phyloP scores from a whole-genome alignment of 2,888 invertebrate genomes.

The Drosophila robusta region DNA sequence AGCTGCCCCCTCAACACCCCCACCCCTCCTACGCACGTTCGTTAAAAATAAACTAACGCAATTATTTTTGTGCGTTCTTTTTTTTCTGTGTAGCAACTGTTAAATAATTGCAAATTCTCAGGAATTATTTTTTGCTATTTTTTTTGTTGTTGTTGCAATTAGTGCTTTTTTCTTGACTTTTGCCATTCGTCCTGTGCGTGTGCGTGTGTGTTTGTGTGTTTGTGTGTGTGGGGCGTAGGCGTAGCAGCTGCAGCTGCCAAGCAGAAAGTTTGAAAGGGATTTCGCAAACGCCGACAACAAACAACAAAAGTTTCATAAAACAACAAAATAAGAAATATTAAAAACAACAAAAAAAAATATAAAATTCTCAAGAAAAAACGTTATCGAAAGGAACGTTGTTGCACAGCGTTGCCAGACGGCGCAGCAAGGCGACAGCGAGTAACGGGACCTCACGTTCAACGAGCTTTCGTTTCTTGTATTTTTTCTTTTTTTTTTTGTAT shows the following conservation, averaged over 20 bases:
- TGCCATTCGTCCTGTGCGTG: neutral
- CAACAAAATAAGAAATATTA: neutral
- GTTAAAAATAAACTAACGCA: neutral
- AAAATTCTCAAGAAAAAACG: slow-evolving; percentile 9
- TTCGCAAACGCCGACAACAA: neutral
- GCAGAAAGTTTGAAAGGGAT: neutral
- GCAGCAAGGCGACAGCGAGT: slow-evolving; percentile 36
- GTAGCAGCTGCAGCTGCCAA: slow-evolving; percentile 12
- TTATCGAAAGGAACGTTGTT: slow-evolving; percentile 2
- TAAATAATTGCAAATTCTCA: neutral
- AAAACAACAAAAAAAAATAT: slow-evolving; percentile 5
- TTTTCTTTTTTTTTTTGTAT: neutral
- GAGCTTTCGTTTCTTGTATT: slow-evolving; percentile 21
- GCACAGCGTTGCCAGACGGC: slow-evolving; percentile 49
- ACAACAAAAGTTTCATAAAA: too few relatives aligned
- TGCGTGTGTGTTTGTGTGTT: neutral
- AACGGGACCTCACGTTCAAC: slow-evolving; percentile 31
- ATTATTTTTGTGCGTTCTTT: neutral
- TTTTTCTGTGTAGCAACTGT: neutral
- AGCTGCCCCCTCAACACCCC: neutral
- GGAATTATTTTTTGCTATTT: neutral
- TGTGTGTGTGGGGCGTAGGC: slow-evolving; percentile 9
- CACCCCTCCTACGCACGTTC: neutral
- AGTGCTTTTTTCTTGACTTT: neutral
- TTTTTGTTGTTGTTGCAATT: neutral